Evolutionary conservation across 2,797 vertebrate genomes (phyloP).

Genomic region (Ambastaia sidthimunki): DNA sequence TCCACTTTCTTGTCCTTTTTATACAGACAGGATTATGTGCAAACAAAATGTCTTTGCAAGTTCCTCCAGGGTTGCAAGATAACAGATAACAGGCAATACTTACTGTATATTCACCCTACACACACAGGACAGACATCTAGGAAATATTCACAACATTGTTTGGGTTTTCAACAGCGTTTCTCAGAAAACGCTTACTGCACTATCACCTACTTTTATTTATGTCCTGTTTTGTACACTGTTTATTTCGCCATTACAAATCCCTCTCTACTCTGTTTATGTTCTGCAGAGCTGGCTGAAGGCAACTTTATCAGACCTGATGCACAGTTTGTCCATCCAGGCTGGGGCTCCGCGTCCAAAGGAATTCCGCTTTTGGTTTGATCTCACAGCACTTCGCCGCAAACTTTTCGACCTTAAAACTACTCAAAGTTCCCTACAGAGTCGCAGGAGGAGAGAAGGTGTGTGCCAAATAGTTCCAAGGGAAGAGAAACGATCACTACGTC

Average conservation of each 20-base stretch:
- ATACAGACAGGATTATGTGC: no score
- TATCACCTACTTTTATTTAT: neutral
- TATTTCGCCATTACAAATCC: neutral
- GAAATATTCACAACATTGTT: no score
- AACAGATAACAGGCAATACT: no score
- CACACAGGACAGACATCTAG: no score
- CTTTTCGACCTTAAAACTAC: constrained; percentile 63
- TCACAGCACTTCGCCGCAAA: constrained; percentile 62
- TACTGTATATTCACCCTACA: no score
- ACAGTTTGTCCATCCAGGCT: neutral
- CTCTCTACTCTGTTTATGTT: neutral
- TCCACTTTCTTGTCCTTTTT: no score
- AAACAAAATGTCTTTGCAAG: no score
- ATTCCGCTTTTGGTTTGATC: constrained; percentile 47
- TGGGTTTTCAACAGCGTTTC: no score
- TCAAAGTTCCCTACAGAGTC: constrained; percentile 25
- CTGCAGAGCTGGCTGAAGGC: constrained; percentile 71
- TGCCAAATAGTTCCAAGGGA: constrained; percentile 37
- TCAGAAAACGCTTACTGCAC: no score
- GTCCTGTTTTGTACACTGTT: neutral
- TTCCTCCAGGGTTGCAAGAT: no score
- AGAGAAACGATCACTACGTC: neutral
- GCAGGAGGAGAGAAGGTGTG: constrained; percentile 55
- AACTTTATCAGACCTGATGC: constrained; percentile 62
- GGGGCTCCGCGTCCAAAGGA: constrained; percentile 41